Conservation (phyloP, 2,888 invertebrate species). For the Gisinianus flammeolus region DNA sequence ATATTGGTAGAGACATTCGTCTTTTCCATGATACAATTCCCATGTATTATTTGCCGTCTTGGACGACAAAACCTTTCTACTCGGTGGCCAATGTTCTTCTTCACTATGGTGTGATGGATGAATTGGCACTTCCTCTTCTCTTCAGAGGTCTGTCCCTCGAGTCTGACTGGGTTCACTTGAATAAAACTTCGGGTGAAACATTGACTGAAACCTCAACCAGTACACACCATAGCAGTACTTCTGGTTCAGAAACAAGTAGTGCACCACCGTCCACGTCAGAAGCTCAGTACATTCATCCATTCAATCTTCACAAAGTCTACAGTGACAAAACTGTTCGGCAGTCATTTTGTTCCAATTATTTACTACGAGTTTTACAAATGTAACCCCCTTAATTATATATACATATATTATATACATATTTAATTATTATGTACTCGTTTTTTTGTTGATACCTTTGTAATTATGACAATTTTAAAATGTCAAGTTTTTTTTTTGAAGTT, state of each 20-base stretch:
- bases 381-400: neutral
- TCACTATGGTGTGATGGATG: conserved; percentile 59
- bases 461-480: conserved; percentile 2
- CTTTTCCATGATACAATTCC: conserved; percentile 59
- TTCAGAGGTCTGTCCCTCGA: conserved; percentile 58
- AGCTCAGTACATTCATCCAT: conserved; percentile 57
- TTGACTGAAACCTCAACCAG: conserved; percentile 9
- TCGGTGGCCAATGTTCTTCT: conserved; percentile 59
- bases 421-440: conserved; percentile 30
- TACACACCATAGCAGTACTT: neutral
- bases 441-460: conserved; percentile 30
- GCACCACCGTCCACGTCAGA: conserved; percentile 12
- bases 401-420: conserved; percentile 15
- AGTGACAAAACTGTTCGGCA: conserved; percentile 52
- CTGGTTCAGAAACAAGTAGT: neutral
- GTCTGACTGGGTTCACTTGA: conserved; percentile 57
- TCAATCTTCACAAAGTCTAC: conserved; percentile 58
- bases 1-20: conserved; percentile 56
- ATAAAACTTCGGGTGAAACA: conserved; percentile 48
- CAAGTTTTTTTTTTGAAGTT: conserved; percentile 4
- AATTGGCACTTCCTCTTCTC: conserved; percentile 59
- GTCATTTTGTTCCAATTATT: conserved; percentile 58
- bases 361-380: conserved; percentile 45
- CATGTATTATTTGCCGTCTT: conserved; percentile 59
- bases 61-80: conserved; percentile 58